Base-by-base conservation (phyloP, 2,113 vertebrate species). In the Halichoerus grypus region DNA sequence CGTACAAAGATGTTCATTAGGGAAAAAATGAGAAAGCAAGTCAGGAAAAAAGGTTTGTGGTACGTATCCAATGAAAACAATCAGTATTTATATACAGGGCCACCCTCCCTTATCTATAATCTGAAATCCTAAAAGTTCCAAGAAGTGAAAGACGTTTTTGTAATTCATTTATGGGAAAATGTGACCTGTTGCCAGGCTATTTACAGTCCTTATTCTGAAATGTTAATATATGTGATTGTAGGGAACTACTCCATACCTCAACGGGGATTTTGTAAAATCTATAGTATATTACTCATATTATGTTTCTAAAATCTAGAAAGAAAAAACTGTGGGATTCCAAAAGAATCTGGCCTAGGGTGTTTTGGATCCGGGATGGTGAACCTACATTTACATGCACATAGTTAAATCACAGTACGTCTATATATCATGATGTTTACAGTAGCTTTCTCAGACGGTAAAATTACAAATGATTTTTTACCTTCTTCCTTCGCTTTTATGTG, bases 81-180 rank as follows among this genome's bases (percentile, higher is more conserved):
- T 57, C 36, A 39, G 10, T 86, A 82, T 94, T 95, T 80, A 91
- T 39, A 91, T 24, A 91, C 1, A 49, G 36, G 42, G 46, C 51
- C 13, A 71, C 11, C 31, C 1, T 89, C 63, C 39, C 10, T 39
- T 87, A 65, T 31, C 67, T 93, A 26, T 53, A 88, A 96, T 71
- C 49, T 77, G 57, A 97, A 94, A 82, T 92, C 18, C 9, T 74
- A 61, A 74, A 86, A 92, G 39, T 93, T 89, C 83, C 16, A 95
- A 85, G 82, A 97, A 95, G 65, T 63, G 31, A 76, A 84, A 96
- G 12, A 59, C 28, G 22, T 91, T 94, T 85, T 59, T 71, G 39
- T 49, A 61, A 91, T 83, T 95, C 24, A 67, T 55, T 91, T 85
- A 81, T 63, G 28, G 74, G 67, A 22, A 90, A 77, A 94, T 1